A percentile compares a stretch with the other conserved stretches of the same genome.
phyloP scores from a whole-genome alignment of 2,888 invertebrate species.

The Masnerella sp. region DNA sequence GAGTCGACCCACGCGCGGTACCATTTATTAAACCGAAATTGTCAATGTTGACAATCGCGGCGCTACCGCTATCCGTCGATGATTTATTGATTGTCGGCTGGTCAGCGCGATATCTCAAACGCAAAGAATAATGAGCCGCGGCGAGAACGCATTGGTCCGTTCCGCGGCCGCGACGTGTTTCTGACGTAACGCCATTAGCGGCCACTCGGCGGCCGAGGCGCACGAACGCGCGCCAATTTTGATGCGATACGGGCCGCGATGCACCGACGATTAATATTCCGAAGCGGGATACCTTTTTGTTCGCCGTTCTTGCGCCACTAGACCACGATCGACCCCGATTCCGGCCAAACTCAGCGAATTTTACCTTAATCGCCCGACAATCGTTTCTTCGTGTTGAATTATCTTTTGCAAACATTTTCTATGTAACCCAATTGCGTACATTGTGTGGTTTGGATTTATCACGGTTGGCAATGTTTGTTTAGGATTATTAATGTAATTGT shows the following conservation, averaged over 20 bases:
- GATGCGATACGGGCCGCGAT: constrained; percentile 16
- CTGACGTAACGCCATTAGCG: constrained; percentile 48
- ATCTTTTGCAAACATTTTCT: too few species aligned
- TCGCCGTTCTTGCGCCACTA: too few species aligned
- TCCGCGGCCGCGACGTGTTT: constrained; percentile 39
- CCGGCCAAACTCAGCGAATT: constrained; percentile 12
- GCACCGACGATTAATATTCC: constrained; percentile 47
- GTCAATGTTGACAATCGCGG: constrained; percentile 42
- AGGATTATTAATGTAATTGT: too few species aligned
- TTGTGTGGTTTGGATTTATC: too few species aligned
- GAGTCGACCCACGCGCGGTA: constrained; percentile 8
- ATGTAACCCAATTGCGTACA: too few species aligned
- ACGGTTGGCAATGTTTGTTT: too few species aligned
- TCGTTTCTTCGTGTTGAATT: too few species aligned
- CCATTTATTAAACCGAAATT: constrained; percentile 39
- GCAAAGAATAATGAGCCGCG: constrained; percentile 52
- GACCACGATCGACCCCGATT: background rate
- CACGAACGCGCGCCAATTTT: constrained; percentile 35
- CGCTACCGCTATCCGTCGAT: background rate
- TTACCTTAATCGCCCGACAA: background rate
- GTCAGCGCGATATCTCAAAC: constrained; percentile 28
- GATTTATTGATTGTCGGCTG: constrained; percentile 44
- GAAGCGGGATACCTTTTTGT: constrained; percentile 13
- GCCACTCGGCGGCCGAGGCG: constrained; percentile 19
- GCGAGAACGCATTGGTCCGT: constrained; percentile 32